A percentile compares a stretch with the other conserved stretches of the same genome.
Evolutionary conservation across 2,888 invertebrate genomes (phyloP).

Genomic region (Epirrhoe alternata): DNA sequence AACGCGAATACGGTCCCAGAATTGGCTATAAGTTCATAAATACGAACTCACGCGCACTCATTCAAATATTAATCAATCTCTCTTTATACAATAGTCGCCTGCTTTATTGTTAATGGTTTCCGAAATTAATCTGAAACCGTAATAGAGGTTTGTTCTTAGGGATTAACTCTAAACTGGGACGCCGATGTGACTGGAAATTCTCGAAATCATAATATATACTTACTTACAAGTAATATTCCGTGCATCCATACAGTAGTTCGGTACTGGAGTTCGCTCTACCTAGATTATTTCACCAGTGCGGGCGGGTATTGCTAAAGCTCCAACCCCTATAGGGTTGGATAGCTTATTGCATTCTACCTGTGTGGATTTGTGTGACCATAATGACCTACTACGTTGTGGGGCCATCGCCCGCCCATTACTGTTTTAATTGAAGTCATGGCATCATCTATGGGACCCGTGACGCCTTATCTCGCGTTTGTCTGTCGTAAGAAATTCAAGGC

Average conservation of each 20-base stretch:
- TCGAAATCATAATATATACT: too few relatives aligned
- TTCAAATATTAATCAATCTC: neutral
- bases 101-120: conserved; percentile 10
- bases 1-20: too few relatives aligned
- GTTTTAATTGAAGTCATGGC: conserved; percentile 31
- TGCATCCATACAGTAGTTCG: too few relatives aligned
- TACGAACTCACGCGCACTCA: neutral
- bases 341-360: conserved; percentile 15
- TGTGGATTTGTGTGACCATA: conserved; percentile 13
- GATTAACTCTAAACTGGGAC: conserved; percentile 19
- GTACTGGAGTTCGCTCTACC: neutral
- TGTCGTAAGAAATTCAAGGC: conserved; percentile 29
- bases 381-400: conserved; percentile 18
- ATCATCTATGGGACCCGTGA: conserved; percentile 21
- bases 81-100: too few relatives aligned
- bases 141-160: conserved; percentile 21
- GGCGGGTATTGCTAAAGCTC: neutral
- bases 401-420: conserved; percentile 24
- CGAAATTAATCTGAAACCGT: conserved; percentile 19
- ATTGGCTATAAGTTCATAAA: neutral
- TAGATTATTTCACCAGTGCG: neutral
- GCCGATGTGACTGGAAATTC: conserved; percentile 23
- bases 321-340: conserved; percentile 5
- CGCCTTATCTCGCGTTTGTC: conserved; percentile 29
- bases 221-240: too few relatives aligned